Evolutionary conservation across 2,113 vertebrate genomes (phyloP), one percentile per base, ranked within the genome.

Genomic region (Leucopternis melanops): DNA sequence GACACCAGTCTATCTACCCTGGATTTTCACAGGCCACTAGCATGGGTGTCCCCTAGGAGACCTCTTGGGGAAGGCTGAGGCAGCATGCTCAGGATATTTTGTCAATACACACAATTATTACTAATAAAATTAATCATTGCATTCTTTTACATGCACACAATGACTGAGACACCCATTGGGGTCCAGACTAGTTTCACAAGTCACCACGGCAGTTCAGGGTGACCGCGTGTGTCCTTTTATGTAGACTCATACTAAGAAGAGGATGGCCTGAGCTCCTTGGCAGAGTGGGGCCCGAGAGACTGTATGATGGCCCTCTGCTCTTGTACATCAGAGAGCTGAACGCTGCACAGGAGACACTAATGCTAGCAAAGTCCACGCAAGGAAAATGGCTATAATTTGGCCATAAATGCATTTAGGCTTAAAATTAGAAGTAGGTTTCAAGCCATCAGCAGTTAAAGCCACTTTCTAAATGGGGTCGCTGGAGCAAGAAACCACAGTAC

Each of bases 1-100:
- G 52, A 57, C 5, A 3, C 34, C 52, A 79, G 52, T 11, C 40
- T 78, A 26, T 23, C 40, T 36, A 6, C 13, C 13, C 20, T 21
- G 26, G 25, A 8, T 67, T 57, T 55, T 71, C 70, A 61, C 50
- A 49, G 32, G 40, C n/a, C 31, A 13, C 15, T 20, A 61, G 44
- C 34, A 70, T 0, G 0, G 16, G 8, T 80, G 9, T 23, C 7
- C 15, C 34, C n/a, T 11, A 6, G 42, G 9, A 42, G 16, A 81
- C 16, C 38, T 25, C 23, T 20, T 3, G 2, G 63, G 40, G 57
- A 85, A 81, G 40, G 23, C 54, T 61, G 69, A 81, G 29, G 21
- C 44, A 75, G 32, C 0, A 0, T 55, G 31, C 27, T 86, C 9
- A 32, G 34, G 27, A 17, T 72, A 44, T 70, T 89, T 66, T 83